Percentiles rank a stretch among this genome's conserved stretches.
Evolutionary conservation across 2,888 invertebrate genomes (phyloP).

Genomic region (Acleris emargana): DNA sequence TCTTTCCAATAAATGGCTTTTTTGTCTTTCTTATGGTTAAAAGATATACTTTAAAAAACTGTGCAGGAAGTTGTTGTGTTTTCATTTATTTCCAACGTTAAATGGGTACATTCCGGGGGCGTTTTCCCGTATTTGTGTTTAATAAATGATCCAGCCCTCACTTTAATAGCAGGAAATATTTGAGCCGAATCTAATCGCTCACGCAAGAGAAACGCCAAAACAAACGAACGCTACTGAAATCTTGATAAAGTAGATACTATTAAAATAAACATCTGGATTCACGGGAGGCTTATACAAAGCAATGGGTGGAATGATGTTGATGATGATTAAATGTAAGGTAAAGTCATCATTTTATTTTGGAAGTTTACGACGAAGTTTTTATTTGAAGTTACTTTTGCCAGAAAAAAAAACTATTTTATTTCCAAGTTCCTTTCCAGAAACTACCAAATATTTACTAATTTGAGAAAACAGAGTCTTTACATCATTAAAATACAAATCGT

Average conservation of each 20-base stretch:
- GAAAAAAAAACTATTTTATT: no score
- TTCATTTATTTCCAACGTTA: not conserved
- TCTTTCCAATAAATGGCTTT: no score
- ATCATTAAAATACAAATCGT: no score
- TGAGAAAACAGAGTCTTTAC: no score
- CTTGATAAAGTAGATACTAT: constrained; percentile 11
- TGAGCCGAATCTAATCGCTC: constrained; percentile 18
- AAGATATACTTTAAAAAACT: not conserved
- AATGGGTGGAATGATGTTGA: no score
- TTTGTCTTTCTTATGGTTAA: not conserved
- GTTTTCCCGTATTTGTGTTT: constrained; percentile 4
- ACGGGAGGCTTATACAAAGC: no score
- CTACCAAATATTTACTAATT: no score
- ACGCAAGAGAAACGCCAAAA: constrained; percentile 15
- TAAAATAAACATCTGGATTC: not conserved
- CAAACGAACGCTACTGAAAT: constrained; percentile 8
- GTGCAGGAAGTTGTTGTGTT: not conserved
- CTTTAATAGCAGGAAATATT: constrained; percentile 18
- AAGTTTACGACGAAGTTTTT: no score
- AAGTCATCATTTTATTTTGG: no score
- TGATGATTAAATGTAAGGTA: no score
- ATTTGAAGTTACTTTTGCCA: no score
- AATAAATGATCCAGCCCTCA: constrained; percentile 18
- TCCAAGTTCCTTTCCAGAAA: no score
- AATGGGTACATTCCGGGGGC: not conserved